A percentile compares a stretch with the other conserved stretches of the same genome.
Evolutionary conservation across 2,797 vertebrate species (phyloP).

Genomic region (Pagetopsis macropterus): DNA sequence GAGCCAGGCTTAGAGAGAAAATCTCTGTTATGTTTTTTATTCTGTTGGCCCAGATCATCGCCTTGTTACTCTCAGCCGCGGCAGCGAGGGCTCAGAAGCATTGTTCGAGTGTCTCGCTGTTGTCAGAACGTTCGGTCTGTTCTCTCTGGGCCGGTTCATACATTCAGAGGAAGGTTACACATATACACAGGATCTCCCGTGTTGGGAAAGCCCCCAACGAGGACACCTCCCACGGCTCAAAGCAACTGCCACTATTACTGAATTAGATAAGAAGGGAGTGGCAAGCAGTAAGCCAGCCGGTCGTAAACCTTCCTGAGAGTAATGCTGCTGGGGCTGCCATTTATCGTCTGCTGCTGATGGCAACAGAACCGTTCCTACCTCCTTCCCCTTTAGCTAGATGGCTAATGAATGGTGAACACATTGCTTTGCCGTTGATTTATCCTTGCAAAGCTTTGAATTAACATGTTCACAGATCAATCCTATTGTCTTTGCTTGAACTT

Average conservation of each 20-base stretch:
- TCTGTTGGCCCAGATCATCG: slow-evolving; percentile 60
- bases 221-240: slow-evolving; percentile 53
- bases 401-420: slow-evolving; percentile 8
- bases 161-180: slow-evolving; percentile 54
- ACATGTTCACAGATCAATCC: neutral
- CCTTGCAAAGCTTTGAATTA: slow-evolving; percentile 14
- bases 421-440: slow-evolving; percentile 17
- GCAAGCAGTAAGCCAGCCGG: slow-evolving; percentile 24
- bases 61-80: slow-evolving; percentile 56
- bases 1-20: slow-evolving; percentile 34
- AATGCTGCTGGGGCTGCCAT: slow-evolving; percentile 23
- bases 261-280: slow-evolving; percentile 70
- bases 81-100: slow-evolving; percentile 43
- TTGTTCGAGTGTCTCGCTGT: slow-evolving; percentile 36
- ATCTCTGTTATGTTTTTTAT: slow-evolving; percentile 49
- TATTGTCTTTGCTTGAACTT: neutral
- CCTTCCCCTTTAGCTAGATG: slow-evolving; percentile 4
- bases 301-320: slow-evolving; percentile 46
- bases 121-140: slow-evolving; percentile 26
- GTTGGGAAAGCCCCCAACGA: slow-evolving; percentile 71
- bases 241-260: slow-evolving; percentile 66
- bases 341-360: slow-evolving; percentile 14
- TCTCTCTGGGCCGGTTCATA: slow-evolving; percentile 29
- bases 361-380: neutral
- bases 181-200: slow-evolving; percentile 67